phyloP scores from a whole-genome alignment of 2,797 vertebrate genomes.

The Sebastes vulpes region DNA sequence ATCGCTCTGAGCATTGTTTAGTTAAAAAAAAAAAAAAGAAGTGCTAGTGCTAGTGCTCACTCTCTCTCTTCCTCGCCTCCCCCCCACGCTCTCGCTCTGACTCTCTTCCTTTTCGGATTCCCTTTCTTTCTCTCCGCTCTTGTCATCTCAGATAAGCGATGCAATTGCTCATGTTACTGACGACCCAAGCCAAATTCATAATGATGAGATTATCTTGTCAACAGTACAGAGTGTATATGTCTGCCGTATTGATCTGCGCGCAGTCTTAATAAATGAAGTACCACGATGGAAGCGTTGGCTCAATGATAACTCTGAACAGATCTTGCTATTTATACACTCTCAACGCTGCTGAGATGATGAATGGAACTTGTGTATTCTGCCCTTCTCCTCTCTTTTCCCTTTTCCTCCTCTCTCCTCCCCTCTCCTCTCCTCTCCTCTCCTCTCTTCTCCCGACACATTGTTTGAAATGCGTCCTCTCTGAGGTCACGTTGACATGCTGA shows the following conservation, averaged over 20 bases:
- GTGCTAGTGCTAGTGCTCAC: background rate
- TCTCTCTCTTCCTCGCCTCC: background rate
- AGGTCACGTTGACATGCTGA: conserved; percentile 75
- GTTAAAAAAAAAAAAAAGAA: conserved; percentile 26
- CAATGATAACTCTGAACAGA: conserved; percentile 73
- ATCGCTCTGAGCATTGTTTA: conserved; percentile 61
- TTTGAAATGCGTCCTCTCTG: conserved; percentile 58
- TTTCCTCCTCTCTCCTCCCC: background rate
- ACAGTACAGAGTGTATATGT: conserved; percentile 80
- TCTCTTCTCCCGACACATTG: conserved; percentile 20
- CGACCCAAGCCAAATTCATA: conserved; percentile 84
- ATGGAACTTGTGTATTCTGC: conserved; percentile 55
- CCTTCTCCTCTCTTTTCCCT: conserved; percentile 2
- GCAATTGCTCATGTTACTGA: conserved; percentile 84
- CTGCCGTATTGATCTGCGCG: conserved; percentile 80
- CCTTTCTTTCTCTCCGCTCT: conserved; percentile 56
- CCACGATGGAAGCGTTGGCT: conserved; percentile 67
- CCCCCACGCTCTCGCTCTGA: background rate
- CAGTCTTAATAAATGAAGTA: conserved; percentile 85
- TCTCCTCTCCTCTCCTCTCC: background rate
- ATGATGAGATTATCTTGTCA: conserved; percentile 88
- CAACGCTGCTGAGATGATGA: conserved; percentile 71
- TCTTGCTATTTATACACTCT: conserved; percentile 73
- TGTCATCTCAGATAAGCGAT: conserved; percentile 81
- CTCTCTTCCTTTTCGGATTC: conserved; percentile 26